These are phyloP conservation scores for Zaprionus tsacasi DNA, from an alignment of 1,140 invertebrate species.

Conservation along the genomic window DNA sequence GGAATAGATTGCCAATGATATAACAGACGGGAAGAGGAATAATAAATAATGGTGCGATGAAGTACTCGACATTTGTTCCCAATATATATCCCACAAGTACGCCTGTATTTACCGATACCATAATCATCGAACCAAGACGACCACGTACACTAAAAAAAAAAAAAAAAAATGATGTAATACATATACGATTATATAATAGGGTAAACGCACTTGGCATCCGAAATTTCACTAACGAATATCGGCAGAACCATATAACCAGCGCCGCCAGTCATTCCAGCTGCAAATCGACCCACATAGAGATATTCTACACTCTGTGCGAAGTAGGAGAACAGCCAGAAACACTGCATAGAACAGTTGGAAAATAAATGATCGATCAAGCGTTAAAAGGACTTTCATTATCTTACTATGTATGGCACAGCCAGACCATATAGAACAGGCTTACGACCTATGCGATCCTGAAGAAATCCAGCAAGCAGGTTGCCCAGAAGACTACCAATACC, in stretches of 20 bases:
- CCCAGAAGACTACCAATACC: slow-evolving; percentile 76
- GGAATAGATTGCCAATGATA: slow-evolving; percentile 87
- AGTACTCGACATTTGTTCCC: slow-evolving; percentile 88
- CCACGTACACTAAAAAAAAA: slow-evolving; percentile 88
- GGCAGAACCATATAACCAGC: slow-evolving; percentile 62
- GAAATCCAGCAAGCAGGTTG: slow-evolving; percentile 54
- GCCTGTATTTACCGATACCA: slow-evolving; percentile 91
- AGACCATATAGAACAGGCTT: slow-evolving; percentile 57
- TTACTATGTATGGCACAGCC: slow-evolving; percentile 54
- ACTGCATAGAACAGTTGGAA: slow-evolving; percentile 20
- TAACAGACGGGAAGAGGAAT: slow-evolving; percentile 88
- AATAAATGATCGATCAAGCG: background rate
- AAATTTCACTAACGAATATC: slow-evolving; percentile 73
- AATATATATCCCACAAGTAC: slow-evolving; percentile 91
- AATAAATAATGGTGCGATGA: slow-evolving; percentile 88
- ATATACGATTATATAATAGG: background rate
- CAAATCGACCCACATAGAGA: slow-evolving; percentile 78
- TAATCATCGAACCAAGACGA: slow-evolving; percentile 91
- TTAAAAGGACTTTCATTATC: background rate
- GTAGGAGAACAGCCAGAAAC: slow-evolving; percentile 63
- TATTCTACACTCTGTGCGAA: slow-evolving; percentile 64
- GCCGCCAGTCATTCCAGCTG: slow-evolving; percentile 79
- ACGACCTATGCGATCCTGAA: slow-evolving; percentile 67
- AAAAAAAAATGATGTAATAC: slow-evolving; percentile 4
- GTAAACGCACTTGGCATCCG: slow-evolving; percentile 66